Conservation (phyloP, 2,888 invertebrate genomes). For the Harmothoe impar region DNA sequence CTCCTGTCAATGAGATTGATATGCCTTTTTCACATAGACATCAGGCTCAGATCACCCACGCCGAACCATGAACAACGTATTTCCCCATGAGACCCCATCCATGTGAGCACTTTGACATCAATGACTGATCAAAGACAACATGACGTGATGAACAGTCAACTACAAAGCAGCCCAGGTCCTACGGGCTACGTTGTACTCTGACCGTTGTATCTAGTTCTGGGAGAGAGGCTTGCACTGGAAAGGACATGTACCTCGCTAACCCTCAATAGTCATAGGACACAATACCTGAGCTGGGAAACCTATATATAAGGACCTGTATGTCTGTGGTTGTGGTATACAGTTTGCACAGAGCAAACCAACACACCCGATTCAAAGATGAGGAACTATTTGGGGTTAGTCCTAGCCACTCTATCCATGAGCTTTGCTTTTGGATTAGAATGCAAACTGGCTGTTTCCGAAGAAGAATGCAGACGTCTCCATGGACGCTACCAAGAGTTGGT, state of each 20-base stretch:
- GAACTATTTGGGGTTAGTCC: neutral
- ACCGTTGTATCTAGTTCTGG: neutral
- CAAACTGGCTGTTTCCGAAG: neutral
- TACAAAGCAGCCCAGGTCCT: neutral
- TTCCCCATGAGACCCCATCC: neutral
- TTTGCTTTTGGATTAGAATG: constrained; percentile 9
- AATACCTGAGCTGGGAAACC: neutral
- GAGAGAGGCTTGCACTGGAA: neutral
- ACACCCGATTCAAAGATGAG: neutral
- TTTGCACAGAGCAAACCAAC: neutral
- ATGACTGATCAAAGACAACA: neutral
- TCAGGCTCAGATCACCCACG: neutral
- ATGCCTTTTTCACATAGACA: too few species aligned
- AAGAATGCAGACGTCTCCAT: neutral
- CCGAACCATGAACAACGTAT: neutral
- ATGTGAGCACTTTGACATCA: neutral
- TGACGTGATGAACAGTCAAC: neutral
- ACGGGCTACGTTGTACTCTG: neutral
- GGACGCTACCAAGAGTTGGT: neutral
- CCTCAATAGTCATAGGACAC: neutral
- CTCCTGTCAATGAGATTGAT: too few species aligned
- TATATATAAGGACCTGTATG: neutral
- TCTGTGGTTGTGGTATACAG: neutral
- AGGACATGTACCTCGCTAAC: neutral
- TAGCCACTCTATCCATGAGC: neutral